phyloP scores from a whole-genome alignment of 2,797 vertebrate species.

The Rhabdophis nuchalis region DNA sequence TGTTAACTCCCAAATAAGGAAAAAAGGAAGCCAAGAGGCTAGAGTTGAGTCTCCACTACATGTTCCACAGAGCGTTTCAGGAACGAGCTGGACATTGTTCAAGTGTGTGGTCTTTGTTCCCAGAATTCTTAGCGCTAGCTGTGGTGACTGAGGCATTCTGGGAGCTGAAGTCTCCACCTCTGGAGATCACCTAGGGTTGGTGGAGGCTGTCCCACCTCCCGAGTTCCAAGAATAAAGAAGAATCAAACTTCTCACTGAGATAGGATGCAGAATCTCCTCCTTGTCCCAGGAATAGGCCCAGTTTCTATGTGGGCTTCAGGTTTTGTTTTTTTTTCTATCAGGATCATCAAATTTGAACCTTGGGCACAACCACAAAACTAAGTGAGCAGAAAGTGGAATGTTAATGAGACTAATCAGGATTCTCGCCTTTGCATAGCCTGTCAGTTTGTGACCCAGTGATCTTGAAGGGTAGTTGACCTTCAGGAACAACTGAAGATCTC shows the following conservation, averaged over 20 bases:
- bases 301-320: background rate
- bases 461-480: background rate
- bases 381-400: background rate
- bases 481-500: background rate
- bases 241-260: background rate
- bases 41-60: background rate
- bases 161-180: background rate
- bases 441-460: background rate
- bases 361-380: background rate
- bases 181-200: background rate
- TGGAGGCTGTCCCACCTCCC: background rate
- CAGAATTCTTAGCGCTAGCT: background rate
- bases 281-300: background rate
- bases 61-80: background rate
- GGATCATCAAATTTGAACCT: background rate
- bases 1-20: background rate
- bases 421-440: background rate
- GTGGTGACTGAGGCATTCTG: background rate
- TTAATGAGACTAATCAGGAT: background rate
- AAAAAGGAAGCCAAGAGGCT: background rate
- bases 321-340: background rate
- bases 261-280: background rate
- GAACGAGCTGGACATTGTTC: background rate
- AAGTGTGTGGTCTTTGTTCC: background rate
- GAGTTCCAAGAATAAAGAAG: background rate